Percentiles rank a stretch among this genome's conserved stretches.
Evolutionary conservation across 2,113 vertebrate genomes (phyloP).

Genomic region (Gadus chalcogrammus): DNA sequence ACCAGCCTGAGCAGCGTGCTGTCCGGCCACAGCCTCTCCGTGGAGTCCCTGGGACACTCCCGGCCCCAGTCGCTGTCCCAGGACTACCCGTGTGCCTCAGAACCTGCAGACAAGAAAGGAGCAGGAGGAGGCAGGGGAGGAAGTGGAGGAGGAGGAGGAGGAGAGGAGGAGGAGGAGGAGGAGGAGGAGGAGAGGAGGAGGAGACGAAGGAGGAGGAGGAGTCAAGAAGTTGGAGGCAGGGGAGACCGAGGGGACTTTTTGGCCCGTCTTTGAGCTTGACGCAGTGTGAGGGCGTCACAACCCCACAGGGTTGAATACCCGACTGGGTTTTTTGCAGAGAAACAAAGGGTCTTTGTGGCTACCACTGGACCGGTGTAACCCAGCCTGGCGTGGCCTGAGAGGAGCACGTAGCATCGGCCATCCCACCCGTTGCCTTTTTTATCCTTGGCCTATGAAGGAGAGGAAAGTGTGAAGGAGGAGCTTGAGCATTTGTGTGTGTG

Average conservation of each 20-base stretch:
- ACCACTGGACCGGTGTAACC: slow-evolving; percentile 7
- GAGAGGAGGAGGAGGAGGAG: slow-evolving; percentile 1
- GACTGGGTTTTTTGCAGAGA: slow-evolving; percentile 27
- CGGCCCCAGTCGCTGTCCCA: slow-evolving; percentile 67
- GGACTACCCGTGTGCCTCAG: slow-evolving; percentile 69
- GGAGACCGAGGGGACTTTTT: slow-evolving; percentile 46
- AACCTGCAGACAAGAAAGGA: slow-evolving; percentile 43
- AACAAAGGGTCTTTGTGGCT: slow-evolving; percentile 12
- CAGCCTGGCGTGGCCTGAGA: slow-evolving; percentile 29
- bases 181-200: too few relatives aligned
- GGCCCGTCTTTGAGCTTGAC: slow-evolving; percentile 58
- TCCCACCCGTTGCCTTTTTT: slow-evolving; percentile 73
- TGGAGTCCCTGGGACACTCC: slow-evolving; percentile 72
- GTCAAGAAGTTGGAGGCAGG: slow-evolving; percentile 33
- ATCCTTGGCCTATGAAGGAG: slow-evolving; percentile 54
- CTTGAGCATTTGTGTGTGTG: slow-evolving; percentile 11
- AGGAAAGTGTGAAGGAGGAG: slow-evolving; percentile 36
- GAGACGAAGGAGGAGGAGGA: slow-evolving; percentile 33
- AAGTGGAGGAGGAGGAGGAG: slow-evolving; percentile 27
- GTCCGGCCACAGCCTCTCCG: slow-evolving; percentile 77
- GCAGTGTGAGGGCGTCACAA: slow-evolving; percentile 50
- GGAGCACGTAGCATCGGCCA: slow-evolving; percentile 38
- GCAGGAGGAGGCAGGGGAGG: slow-evolving; percentile 12
- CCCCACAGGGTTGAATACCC: slow-evolving; percentile 32
- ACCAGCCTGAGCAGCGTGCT: slow-evolving; percentile 77